Evolutionary conservation across 1,140 invertebrate species (phyloP), one percentile per base, ranked within the genome.

Genomic region (Lycorma delicatula): DNA sequence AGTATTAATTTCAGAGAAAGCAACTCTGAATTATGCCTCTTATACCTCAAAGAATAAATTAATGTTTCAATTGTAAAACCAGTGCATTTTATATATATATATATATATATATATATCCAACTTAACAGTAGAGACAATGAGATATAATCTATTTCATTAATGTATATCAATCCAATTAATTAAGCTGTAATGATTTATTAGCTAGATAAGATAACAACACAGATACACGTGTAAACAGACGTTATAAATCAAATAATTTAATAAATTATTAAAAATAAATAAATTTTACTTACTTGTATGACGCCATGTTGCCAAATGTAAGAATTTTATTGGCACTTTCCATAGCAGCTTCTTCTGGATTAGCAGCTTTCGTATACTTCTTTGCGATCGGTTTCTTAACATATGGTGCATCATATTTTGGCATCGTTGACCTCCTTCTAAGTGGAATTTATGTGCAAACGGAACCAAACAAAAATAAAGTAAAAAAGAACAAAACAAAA

Each of bases 371-470:
- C 23, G 74, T 72, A 72, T 84, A 85, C 64, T 77, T 82, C 75
- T 89, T 90, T 50, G 81, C 79, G 59, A 84, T 80, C 22, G 86
- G 84, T 68, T 89, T 88, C 77, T 90, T 91, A 65, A 81, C 79
- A 75, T 90, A 91, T 29, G 88, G 86, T 59, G 85, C 83, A 71
- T 92, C 88, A 72, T 87, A 89, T 71, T 90, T 91, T 66, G 86
- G 85, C 71, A 89, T 79, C 57, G 87, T 88, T 68, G 86, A 90
- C 80, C 89, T 91, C 78, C 87, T 88, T 83, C 85, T 81, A 70
- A 62, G 60, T 60, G 54, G 44, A 60, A 55, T 20, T 23, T 36
- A 36, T 28, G 41, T 31, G 59, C 46, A 61, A 56, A 47, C 47
- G 52, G 48, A 49, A 56, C 12, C 11, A 61, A 61, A 59, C n/a